Evolutionary conservation across 1,140 invertebrate species (phyloP), one percentile per base, ranked within the genome.

Genomic region (Zaprionus lachaisei): DNA sequence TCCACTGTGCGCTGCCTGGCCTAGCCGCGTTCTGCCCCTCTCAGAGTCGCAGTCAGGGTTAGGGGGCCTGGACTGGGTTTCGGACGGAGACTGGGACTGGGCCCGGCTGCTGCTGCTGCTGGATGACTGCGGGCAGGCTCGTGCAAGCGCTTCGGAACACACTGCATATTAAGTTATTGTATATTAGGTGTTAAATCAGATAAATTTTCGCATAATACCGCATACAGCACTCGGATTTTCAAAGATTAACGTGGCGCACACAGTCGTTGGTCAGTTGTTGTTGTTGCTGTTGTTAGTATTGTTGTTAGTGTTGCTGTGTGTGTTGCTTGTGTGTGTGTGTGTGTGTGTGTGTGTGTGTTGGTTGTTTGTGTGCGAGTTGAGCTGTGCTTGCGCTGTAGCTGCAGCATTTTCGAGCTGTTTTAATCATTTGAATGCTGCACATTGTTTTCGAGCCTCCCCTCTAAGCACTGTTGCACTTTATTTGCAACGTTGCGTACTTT

Each of bases 121-220:
- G 84, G 85, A 87, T 81, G 83, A 86, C 83, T 87, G 83, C 83
- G 87, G 84, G 83, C 81, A 84, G 83, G 82, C 81, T 81, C 77
- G 68, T 83, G 83, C 79, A 81, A 84, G 89, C 82, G 82, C 72
- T 75, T 75, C 76, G 80, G 83, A 84, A 74, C 79, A 86, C 87
- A 89, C 80, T 92, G 91, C 92, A 92, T 93, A 93, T 93, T 92
- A 93, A 92, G 91, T 93, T 93, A 93, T 93, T 92, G 92, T 93
- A 93, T 93, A 93, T 93, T 93, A 93, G 92, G 92, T 93, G 92
- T 93, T 93, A 93, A 93, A 93, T 93, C 92, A 93, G 92, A 93
- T 93, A 93, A 93, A 93, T 93, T 93, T 93, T 92, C 91, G 92
- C 92, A 93, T 93, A 92, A 93, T 93, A 93, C 92, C 92, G 92